Evolutionary conservation across 1,140 invertebrate species (phyloP).

Genomic region (Bombus soroeensis): DNA sequence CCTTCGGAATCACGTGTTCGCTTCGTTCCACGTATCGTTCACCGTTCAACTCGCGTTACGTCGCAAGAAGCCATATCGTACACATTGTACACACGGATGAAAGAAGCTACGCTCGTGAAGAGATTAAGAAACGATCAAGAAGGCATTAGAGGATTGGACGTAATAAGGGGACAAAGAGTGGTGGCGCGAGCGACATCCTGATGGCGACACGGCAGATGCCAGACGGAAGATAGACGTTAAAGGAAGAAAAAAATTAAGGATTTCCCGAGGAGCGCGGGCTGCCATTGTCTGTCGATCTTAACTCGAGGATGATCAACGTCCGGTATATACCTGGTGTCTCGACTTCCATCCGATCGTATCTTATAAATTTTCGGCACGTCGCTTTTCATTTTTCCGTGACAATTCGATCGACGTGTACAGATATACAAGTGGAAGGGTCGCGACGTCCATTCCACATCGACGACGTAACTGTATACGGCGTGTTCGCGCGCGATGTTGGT

Average conservation of each 20-base stretch:
- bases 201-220: slow-evolving; percentile 60
- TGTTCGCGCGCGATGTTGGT: too few relatives aligned
- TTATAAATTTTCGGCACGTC: not conserved
- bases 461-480: too few relatives aligned
- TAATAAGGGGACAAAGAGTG: slow-evolving; percentile 38
- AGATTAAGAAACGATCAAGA: slow-evolving; percentile 32
- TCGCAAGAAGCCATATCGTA: not conserved
- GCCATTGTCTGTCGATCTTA: slow-evolving; percentile 58
- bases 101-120: not conserved
- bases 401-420: not conserved
- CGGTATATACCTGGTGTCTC: not conserved
- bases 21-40: not conserved
- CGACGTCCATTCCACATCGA: accelerated
- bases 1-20: not conserved
- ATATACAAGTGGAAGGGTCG: too few relatives aligned
- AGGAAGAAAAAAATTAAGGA: slow-evolving; percentile 22
- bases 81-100: not conserved
- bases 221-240: slow-evolving; percentile 57
- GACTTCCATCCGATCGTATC: slow-evolving; percentile 27
- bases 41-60: not conserved
- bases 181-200: slow-evolving; percentile 18
- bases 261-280: slow-evolving; percentile 32
- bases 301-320: slow-evolving; percentile 48
- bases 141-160: slow-evolving; percentile 13
- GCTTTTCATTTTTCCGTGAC: not conserved